Percentiles rank a stretch among this genome's conserved stretches.
Evolutionary conservation across 2,888 invertebrate species (phyloP).

Genomic region (Dorcus parallelipipedus): DNA sequence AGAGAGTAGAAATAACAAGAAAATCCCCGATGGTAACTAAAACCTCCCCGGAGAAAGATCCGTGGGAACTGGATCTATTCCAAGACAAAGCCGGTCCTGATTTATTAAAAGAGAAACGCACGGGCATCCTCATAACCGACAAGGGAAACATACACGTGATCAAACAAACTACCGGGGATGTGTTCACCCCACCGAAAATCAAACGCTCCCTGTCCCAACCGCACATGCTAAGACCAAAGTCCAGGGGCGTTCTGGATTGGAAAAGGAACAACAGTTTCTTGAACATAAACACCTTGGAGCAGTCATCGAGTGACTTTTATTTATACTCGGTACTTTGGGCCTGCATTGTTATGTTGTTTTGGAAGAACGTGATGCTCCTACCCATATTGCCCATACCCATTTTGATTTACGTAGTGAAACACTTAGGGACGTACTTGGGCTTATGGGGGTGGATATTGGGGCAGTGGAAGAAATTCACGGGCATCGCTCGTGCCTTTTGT

Average conservation of each 20-base stretch:
- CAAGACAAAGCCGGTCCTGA: slow-evolving; percentile 29
- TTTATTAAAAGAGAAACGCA: slow-evolving; percentile 18
- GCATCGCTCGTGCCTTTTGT: slow-evolving; percentile 57
- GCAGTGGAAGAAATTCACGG: slow-evolving; percentile 30
- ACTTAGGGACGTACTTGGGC: slow-evolving; percentile 53
- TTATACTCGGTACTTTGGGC: slow-evolving; percentile 78
- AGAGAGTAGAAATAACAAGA: no score
- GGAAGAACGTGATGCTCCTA: slow-evolving; percentile 82
- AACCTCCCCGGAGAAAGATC: slow-evolving; percentile 30
- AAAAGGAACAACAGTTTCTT: slow-evolving; percentile 10
- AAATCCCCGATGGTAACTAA: not conserved
- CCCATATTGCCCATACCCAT: slow-evolving; percentile 76
- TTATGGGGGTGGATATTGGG: slow-evolving; percentile 52
- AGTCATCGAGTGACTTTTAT: slow-evolving; percentile 58
- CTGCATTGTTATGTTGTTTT: slow-evolving; percentile 78
- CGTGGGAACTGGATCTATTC: slow-evolving; percentile 44
- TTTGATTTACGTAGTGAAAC: slow-evolving; percentile 63
- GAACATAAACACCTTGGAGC: slow-evolving; percentile 26
- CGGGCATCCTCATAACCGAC: slow-evolving; percentile 38
- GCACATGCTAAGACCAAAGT: slow-evolving; percentile 9
- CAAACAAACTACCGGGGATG: slow-evolving; percentile 24
- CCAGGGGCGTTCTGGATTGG: slow-evolving; percentile 10
- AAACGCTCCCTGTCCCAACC: slow-evolving; percentile 44
- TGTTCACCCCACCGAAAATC: slow-evolving; percentile 29
- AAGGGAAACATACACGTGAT: slow-evolving; percentile 38